Evolutionary conservation across 2,797 vertebrate genomes (phyloP).

Genomic region (Urocyon cinereoargenteus): DNA sequence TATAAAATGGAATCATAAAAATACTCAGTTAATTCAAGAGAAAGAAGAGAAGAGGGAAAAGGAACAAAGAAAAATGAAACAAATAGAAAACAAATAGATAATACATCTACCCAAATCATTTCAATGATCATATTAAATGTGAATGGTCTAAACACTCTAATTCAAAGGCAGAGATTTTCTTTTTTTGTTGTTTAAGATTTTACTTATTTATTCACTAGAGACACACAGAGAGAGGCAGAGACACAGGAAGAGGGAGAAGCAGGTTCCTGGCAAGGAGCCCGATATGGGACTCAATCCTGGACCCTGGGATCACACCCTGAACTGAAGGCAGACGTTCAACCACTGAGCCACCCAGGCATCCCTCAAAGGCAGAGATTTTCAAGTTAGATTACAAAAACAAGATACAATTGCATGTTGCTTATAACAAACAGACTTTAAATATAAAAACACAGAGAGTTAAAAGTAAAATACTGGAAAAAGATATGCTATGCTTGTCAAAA

Average conservation of each 20-base stretch:
- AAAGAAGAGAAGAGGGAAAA: neutral
- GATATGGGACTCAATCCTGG: no score
- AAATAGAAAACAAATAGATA: neutral
- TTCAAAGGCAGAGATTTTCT: neutral
- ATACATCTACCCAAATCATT: neutral
- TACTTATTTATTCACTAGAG: no score
- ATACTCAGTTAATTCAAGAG: neutral
- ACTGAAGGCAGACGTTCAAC: no score
- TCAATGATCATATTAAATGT: neutral
- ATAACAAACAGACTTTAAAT: slow-evolving; percentile 5
- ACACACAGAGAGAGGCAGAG: no score
- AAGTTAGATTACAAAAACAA: neutral
- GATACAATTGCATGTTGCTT: neutral
- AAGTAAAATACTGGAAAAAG: neutral
- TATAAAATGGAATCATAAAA: neutral
- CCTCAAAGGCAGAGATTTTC: neutral
- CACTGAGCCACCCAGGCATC: no score
- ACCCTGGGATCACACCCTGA: no score
- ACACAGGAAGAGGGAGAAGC: no score
- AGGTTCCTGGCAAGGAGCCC: no score
- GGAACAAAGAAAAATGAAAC: neutral
- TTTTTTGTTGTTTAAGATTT: no score
- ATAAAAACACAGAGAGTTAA: neutral
- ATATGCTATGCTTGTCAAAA: neutral
- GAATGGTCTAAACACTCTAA: neutral